Evolutionary conservation across 2,888 invertebrate species (phyloP).

Genomic region (Morpho deidamia): DNA sequence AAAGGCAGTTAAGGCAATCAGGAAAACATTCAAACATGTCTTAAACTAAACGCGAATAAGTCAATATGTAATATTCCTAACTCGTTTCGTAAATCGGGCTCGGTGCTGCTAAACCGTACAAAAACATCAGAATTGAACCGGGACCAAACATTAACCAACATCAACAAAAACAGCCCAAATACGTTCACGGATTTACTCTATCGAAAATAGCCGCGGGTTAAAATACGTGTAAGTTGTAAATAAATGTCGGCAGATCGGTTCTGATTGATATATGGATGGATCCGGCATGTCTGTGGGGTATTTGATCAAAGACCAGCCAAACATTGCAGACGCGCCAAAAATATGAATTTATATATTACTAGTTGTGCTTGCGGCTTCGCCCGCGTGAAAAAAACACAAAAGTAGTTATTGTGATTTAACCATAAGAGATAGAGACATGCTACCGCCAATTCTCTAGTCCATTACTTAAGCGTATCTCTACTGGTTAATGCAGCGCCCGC

Average conservation of each 20-base stretch:
- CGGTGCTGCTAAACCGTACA: conserved; percentile 23
- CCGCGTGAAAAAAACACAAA: too few relatives aligned
- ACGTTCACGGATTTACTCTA: conserved; percentile 51
- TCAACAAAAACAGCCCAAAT: conserved; percentile 57
- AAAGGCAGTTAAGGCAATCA: too few relatives aligned
- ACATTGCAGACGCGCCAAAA: conserved; percentile 10
- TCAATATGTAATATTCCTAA: too few relatives aligned
- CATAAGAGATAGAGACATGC: too few relatives aligned
- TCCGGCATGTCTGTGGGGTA: conserved; percentile 44
- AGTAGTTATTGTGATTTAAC: too few relatives aligned
- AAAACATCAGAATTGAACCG: conserved; percentile 31
- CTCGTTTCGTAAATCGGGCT: background rate
- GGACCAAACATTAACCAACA: conserved; percentile 47
- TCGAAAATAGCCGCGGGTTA: conserved; percentile 56
- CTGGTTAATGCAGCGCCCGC: too few relatives aligned
- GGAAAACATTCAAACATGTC: too few relatives aligned
- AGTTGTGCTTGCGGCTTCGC: too few relatives aligned
- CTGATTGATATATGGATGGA: conserved; percentile 64
- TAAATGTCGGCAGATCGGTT: conserved; percentile 52
- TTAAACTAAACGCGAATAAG: too few relatives aligned
- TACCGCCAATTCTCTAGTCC: too few relatives aligned
- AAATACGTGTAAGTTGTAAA: conserved; percentile 51
- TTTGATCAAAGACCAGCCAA: conserved; percentile 31
- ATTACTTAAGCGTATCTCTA: too few relatives aligned
- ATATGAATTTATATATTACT: background rate